These are phyloP conservation scores for Schizopygopsis malacanthus DNA, from an alignment of 2,797 vertebrate genomes.

Conservation along the genomic window DNA sequence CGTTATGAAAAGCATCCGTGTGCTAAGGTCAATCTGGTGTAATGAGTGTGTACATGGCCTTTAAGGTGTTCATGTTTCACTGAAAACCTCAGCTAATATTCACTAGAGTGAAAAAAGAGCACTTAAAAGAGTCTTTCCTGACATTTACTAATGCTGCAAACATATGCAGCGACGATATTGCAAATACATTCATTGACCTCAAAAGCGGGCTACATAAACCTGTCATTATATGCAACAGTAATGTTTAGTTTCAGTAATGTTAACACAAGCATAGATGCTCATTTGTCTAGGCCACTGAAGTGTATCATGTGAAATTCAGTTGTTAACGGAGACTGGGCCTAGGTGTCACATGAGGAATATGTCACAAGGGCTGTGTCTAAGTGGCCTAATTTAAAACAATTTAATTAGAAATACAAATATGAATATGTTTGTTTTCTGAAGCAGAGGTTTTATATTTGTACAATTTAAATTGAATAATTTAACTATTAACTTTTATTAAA, in stretches of 20 bases:
- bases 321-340: neutral
- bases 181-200: slow-evolving; percentile 21
- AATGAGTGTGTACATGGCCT: slow-evolving; percentile 34
- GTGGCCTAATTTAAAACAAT: neutral
- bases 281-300: neutral
- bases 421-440: neutral
- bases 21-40: slow-evolving; percentile 34
- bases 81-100: slow-evolving; percentile 13
- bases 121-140: slow-evolving; percentile 4
- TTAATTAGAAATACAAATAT: neutral
- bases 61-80: slow-evolving; percentile 20
- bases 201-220: neutral
- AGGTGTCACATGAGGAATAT: neutral
- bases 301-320: neutral
- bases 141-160: slow-evolving; percentile 11
- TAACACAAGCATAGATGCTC: neutral
- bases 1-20: slow-evolving; percentile 10
- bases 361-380: neutral
- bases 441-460: neutral
- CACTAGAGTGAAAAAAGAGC: neutral
- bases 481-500: neutral
- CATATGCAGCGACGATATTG: neutral
- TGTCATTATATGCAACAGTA: neutral
- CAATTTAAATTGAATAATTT: neutral
- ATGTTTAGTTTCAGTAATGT: neutral